Evolutionary conservation across 2,113 vertebrate species (phyloP).

Genomic region (Channa argus): DNA sequence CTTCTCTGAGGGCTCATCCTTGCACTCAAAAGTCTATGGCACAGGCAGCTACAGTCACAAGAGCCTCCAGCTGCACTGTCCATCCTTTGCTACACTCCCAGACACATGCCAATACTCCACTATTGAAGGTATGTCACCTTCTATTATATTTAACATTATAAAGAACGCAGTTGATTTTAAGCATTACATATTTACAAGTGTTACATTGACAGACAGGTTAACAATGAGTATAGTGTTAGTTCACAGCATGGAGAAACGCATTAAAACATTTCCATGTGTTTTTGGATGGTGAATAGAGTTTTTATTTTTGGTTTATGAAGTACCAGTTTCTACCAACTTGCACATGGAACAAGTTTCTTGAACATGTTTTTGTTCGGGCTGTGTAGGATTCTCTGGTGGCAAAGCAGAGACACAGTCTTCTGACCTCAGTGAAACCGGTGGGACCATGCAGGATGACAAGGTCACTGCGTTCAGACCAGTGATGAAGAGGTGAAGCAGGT

Average conservation of each 20-base stretch:
- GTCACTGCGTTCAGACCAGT: slow-evolving; percentile 90
- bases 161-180: neutral
- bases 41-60: slow-evolving; percentile 84
- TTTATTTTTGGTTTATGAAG: neutral
- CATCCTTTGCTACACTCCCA: slow-evolving; percentile 82
- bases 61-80: slow-evolving; percentile 86
- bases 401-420: slow-evolving; percentile 74
- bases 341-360: slow-evolving; percentile 11
- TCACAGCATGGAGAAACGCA: too few relatives aligned
- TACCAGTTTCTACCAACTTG: slow-evolving; percentile 5
- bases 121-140: slow-evolving; percentile 86
- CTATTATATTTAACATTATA: neutral
- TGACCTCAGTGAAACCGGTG: slow-evolving; percentile 77
- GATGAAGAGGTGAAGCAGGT: slow-evolving; percentile 91
- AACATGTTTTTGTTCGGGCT: slow-evolving; percentile 48
- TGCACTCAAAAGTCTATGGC: slow-evolving; percentile 85
- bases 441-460: slow-evolving; percentile 80
- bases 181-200: neutral
- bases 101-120: slow-evolving; percentile 88
- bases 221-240: too few relatives aligned
- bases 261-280: neutral
- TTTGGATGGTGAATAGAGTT: neutral
- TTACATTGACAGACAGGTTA: too few relatives aligned
- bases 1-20: slow-evolving; percentile 75
- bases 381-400: slow-evolving; percentile 79